A percentile compares a stretch with the other conserved stretches of the same genome.
Conservation (phyloP, 2,113 vertebrate species). For the Thryonomys swinderianus region DNA sequence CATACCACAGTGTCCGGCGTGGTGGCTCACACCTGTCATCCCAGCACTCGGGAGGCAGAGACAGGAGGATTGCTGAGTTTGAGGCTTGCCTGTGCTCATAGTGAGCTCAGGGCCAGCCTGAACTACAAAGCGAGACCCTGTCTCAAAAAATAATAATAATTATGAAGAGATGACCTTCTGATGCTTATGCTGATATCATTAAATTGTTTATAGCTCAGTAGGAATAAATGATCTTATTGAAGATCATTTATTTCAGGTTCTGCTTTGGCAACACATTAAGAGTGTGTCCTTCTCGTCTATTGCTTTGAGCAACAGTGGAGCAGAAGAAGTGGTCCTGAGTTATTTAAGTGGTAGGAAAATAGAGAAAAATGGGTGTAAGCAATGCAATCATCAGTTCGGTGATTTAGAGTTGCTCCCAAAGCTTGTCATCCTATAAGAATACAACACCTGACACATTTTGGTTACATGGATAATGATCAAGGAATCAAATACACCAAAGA, state of each 20-base stretch:
- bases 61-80: no score
- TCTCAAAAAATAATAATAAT: no score
- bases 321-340: slow-evolving; percentile 26
- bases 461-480: slow-evolving; percentile 21
- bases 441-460: background rate
- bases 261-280: slow-evolving; percentile 13
- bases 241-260: slow-evolving; percentile 25
- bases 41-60: no score
- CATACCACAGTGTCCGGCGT: no score
- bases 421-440: slow-evolving; percentile 34
- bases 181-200: no score
- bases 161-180: no score
- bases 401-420: background rate
- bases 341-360: slow-evolving; percentile 39
- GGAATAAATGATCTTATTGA: no score
- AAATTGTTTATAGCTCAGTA: no score
- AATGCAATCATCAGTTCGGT: slow-evolving; percentile 14
- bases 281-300: background rate
- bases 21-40: no score
- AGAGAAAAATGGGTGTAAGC: background rate
- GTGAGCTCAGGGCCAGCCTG: no score
- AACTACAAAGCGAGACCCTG: no score
- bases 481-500: slow-evolving; percentile 13
- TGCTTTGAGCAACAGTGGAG: slow-evolving; percentile 33
- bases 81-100: no score